A percentile compares a stretch with the other conserved stretches of the same genome.
These are phyloP conservation scores for Columba janthina DNA, from an alignment of 2,113 vertebrate genomes.

Conservation along the genomic window DNA sequence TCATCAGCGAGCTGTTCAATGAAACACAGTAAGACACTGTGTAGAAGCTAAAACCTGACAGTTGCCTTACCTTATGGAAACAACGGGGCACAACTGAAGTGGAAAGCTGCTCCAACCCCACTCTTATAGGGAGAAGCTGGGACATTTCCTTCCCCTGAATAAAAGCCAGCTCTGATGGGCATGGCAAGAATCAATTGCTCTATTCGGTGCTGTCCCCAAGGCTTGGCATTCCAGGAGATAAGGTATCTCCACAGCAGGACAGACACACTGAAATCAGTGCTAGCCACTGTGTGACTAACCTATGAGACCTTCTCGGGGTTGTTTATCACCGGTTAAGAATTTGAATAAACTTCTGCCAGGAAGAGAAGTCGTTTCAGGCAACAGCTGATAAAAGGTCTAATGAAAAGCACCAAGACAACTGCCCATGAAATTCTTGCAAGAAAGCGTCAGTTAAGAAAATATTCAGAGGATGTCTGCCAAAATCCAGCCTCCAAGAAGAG, in stretches of 20 bases:
- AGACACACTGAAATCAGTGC: conserved; percentile 8
- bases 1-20: background rate
- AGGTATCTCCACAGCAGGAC: conserved; percentile 7
- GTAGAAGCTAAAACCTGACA: background rate
- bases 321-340: conserved; percentile 45
- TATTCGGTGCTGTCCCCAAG: background rate
- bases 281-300: conserved; percentile 40
- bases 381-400: conserved; percentile 45
- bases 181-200: background rate
- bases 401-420: conserved; percentile 28
- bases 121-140: background rate
- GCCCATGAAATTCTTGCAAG: conserved; percentile 29
- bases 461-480: conserved; percentile 10
- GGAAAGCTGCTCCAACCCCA: background rate
- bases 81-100: background rate
- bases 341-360: conserved; percentile 31
- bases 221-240: conserved; percentile 30
- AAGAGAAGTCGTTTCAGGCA: conserved; percentile 41
- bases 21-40: background rate
- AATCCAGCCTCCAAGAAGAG: background rate
- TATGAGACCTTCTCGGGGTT: background rate
- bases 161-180: background rate
- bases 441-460: conserved; percentile 42
- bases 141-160: background rate
- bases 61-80: background rate